Evolutionary conservation across 2,797 vertebrate genomes (phyloP), one percentile per base, ranked within the genome.

Genomic region (Remorina albescens): DNA sequence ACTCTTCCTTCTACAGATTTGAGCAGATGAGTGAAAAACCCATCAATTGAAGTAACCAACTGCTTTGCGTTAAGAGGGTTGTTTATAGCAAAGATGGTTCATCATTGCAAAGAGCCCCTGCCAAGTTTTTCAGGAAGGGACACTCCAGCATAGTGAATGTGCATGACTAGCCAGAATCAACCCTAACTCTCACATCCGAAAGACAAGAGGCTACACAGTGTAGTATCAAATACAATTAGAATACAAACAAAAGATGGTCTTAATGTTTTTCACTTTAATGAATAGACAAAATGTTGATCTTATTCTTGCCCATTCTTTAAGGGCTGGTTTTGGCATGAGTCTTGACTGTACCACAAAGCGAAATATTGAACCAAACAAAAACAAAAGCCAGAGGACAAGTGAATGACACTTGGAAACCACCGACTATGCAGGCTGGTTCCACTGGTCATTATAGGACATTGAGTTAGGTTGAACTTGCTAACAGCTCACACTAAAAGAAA

Each of bases 331-430:
- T 90, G 85, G 81, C 79, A 67, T 5, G 39, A 70, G 65, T 58
- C 41, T 56, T 72, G 28, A 47, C 41, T 74, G 72, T 71, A 84
- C 90, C 89, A 49, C 83, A 88, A 66, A 88, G 79, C 80, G 83
- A 85, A 76, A 88, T 67, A 62, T 67, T 83, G 69, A 88, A 83
- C 71, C 63, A 66, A 88, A 85, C 80, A 88, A 76, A 88, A 84
- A 91, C 81, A 87, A 80, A 92, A 83, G 69, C 73, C 74, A 57
- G 81, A 86, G 47, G 64, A 86, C 84, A 89, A 91, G 73, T 85
- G 85, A 86, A 39, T 82, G 88, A 89, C 82, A 86, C 80, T 84
- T 87, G 83, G 84, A 89, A 91, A 89, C 86, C 84, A 76, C 80
- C 1, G 78, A 72, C 83, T 76, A 70, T 66, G 74, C 58, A 47